Evolutionary conservation across 2,888 invertebrate genomes (phyloP).

Genomic region (Brachyptera putata): DNA sequence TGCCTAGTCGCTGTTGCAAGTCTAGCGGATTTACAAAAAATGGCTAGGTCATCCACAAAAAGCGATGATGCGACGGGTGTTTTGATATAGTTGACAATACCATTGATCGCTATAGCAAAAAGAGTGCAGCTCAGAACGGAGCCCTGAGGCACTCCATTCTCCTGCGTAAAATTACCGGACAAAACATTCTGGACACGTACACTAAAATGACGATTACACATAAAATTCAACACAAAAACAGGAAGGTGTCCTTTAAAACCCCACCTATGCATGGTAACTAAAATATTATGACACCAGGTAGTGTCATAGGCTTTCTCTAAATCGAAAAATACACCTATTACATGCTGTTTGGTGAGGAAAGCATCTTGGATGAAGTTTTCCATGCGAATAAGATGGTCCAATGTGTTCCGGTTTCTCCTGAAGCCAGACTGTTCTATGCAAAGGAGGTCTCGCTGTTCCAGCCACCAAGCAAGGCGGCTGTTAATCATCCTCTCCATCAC

Average conservation of each 20-base stretch:
- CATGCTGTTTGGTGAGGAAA: slow-evolving; percentile 32
- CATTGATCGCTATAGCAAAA: slow-evolving; percentile 23
- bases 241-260: slow-evolving; percentile 31
- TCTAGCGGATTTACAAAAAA: neutral
- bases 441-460: slow-evolving; percentile 31
- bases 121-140: slow-evolving; percentile 22
- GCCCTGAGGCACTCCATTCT: too few species aligned
- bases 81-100: slow-evolving; percentile 1
- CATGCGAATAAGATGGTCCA: too few species aligned
- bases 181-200: slow-evolving; percentile 14
- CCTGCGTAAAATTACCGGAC: too few species aligned
- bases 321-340: too few species aligned
- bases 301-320: too few species aligned
- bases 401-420: too few species aligned
- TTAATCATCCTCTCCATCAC: slow-evolving; percentile 36
- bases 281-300: slow-evolving; percentile 30
- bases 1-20: neutral
- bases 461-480: slow-evolving; percentile 32
- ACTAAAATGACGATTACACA: slow-evolving; percentile 14
- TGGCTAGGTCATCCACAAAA: slow-evolving; percentile 18
- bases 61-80: slow-evolving; percentile 12
- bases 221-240: slow-evolving; percentile 26
- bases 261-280: slow-evolving; percentile 23
- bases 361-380: slow-evolving; percentile 33
- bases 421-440: slow-evolving; percentile 26